Evolutionary conservation across 2,888 invertebrate genomes (phyloP).

Genomic region (Creontiades dilutus): DNA sequence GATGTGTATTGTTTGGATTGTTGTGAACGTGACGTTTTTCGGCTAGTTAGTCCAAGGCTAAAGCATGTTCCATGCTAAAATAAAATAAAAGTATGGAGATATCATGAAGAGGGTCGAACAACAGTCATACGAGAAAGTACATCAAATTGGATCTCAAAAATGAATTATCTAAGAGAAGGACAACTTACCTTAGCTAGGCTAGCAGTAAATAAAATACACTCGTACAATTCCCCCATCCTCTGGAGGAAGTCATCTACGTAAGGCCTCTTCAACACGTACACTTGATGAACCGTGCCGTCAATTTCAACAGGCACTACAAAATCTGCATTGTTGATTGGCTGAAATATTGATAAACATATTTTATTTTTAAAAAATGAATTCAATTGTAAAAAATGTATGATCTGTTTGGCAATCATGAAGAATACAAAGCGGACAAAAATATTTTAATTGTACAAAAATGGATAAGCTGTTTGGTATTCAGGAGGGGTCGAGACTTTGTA

Average conservation of each 20-base stretch:
- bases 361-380: background rate
- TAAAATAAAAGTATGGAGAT: too few relatives aligned
- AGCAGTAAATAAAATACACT: conserved; percentile 99
- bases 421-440: background rate
- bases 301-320: conserved; percentile 99
- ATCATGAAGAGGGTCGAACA: too few relatives aligned
- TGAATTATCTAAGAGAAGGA: background rate
- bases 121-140: background rate
- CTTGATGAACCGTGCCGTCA: conserved; percentile 98
- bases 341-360: conserved; percentile 75
- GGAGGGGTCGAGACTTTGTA: too few relatives aligned
- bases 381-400: too few relatives aligned
- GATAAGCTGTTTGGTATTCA: too few relatives aligned
- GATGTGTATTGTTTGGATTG: too few relatives aligned
- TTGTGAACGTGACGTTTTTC: too few relatives aligned
- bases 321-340: conserved; percentile 99
- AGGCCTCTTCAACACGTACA: conserved; percentile 99
- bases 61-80: too few relatives aligned
- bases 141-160: background rate
- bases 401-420: too few relatives aligned
- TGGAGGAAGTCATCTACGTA: conserved; percentile 99
- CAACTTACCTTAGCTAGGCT: conserved; percentile 92
- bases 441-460: background rate
- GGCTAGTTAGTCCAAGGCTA: too few relatives aligned
- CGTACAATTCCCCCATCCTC: conserved; percentile 98